Percentiles rank a stretch among this genome's conserved stretches.
These are phyloP conservation scores for Mesoclemmys tuberculata DNA, from an alignment of 2,113 vertebrate species.

Conservation along the genomic window DNA sequence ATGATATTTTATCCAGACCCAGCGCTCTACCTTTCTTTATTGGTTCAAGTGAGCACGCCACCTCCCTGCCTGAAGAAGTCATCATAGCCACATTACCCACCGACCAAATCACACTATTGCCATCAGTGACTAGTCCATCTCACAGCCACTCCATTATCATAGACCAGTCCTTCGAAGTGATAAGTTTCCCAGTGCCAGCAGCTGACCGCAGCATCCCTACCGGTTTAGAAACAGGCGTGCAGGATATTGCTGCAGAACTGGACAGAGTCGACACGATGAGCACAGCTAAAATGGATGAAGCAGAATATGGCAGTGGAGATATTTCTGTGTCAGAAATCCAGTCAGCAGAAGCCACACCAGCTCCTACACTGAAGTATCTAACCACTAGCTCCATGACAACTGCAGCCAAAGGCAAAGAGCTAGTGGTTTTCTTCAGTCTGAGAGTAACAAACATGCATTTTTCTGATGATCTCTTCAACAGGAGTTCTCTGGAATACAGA, in stretches of 20 bases:
- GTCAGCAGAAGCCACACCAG: conserved; percentile 62
- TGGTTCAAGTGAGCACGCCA: conserved; percentile 6
- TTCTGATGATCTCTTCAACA: conserved; percentile 91
- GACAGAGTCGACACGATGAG: neutral
- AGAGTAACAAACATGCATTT: conserved; percentile 92
- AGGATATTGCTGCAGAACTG: conserved; percentile 62
- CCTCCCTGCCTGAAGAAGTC: neutral
- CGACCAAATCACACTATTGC: neutral
- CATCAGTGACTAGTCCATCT: neutral
- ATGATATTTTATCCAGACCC: conserved; percentile 4
- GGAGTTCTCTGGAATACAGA: conserved; percentile 88
- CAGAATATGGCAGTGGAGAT: conserved; percentile 69
- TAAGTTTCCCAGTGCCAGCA: neutral
- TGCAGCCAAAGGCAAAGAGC: conserved; percentile 80
- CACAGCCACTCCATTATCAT: conserved; percentile 24
- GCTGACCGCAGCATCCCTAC: fast-evolving
- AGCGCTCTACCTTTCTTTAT: conserved; percentile 45
- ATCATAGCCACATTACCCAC: neutral
- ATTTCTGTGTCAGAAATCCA: neutral
- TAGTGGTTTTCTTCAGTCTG: conserved; percentile 95
- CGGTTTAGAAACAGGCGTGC: neutral
- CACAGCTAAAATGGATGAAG: conserved; percentile 53
- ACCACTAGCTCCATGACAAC: conserved; percentile 85
- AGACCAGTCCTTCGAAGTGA: conserved; percentile 1
- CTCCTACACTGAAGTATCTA: conserved; percentile 77